Evolutionary conservation across 1,140 invertebrate genomes (phyloP).

Genomic region (Venustaconcha ellipsiformis): DNA sequence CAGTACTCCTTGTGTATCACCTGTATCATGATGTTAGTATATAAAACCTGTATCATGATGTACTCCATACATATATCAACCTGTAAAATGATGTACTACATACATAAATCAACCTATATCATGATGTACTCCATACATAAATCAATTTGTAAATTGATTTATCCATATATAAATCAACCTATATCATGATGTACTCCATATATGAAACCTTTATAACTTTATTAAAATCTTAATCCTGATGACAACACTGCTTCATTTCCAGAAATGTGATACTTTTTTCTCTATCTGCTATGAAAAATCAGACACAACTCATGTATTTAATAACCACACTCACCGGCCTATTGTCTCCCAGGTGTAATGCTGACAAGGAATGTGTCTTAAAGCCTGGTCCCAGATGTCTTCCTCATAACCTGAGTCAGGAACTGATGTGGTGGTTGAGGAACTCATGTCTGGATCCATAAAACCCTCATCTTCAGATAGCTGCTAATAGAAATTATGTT

Average conservation of each 20-base stretch:
- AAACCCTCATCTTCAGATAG: slow-evolving; percentile 45
- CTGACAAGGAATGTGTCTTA: slow-evolving; percentile 28
- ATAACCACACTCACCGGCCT: slow-evolving; percentile 37
- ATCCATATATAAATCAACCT: slow-evolving; percentile 11
- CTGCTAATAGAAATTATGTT: slow-evolving; percentile 10
- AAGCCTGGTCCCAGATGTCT: slow-evolving; percentile 43
- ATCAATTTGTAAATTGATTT: slow-evolving; percentile 44
- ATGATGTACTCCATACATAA: slow-evolving; percentile 41
- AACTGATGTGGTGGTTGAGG: slow-evolving; percentile 19
- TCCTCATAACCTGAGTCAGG: slow-evolving; percentile 21
- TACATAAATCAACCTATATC: too few species aligned
- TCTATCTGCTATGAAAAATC: not conserved
- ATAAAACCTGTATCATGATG: too few species aligned
- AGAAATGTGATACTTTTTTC: not conserved
- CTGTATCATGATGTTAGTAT: too few species aligned
- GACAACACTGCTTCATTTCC: not conserved
- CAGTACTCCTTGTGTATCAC: too few species aligned
- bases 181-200: not conserved
- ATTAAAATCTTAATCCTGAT: not conserved
- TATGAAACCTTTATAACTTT: not conserved
- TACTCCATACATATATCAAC: too few species aligned
- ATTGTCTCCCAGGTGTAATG: slow-evolving; percentile 52
- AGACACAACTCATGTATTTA: not conserved
- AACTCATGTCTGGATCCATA: slow-evolving; percentile 14
- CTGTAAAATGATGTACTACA: too few species aligned